Conservation (phyloP, 2,888 invertebrate genomes). For the Leptothorax acervorum region DNA sequence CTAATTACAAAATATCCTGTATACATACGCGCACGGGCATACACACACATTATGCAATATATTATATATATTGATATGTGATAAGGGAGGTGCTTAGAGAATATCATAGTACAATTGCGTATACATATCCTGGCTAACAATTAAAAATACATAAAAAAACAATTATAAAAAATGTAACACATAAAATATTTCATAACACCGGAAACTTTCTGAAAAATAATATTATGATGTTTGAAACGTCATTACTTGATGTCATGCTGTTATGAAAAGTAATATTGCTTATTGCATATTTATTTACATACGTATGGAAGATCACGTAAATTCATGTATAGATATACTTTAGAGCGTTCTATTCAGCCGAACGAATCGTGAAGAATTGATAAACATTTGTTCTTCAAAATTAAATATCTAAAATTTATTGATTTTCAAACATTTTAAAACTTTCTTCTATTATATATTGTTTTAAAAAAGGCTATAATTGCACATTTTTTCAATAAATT, state of each 20-base stretch:
- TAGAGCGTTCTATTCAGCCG: not conserved
- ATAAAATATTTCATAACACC: not conserved
- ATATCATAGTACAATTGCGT: constrained; percentile 13
- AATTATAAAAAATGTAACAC: not conserved
- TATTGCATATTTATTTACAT: constrained; percentile 14
- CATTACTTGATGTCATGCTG: not conserved
- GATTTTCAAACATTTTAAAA: not conserved
- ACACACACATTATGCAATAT: not conserved
- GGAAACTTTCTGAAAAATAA: not conserved
- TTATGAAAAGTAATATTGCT: constrained; percentile 4
- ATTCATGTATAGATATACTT: not conserved
- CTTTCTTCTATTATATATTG: not conserved
- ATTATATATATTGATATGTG: not conserved
- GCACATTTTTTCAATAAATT: not conserved
- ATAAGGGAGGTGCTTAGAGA: not conserved
- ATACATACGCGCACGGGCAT: not conserved
- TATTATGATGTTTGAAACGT: not conserved
- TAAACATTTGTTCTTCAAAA: not conserved
- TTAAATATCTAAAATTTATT: not conserved
- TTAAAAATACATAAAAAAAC: not conserved
- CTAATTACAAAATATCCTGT: not conserved
- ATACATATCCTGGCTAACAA: constrained; percentile 11
- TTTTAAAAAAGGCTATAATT: not conserved
- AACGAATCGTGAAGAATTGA: not conserved
- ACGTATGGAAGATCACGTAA: not conserved